Evolutionary conservation across 2,113 vertebrate species (phyloP).

Genomic region (Pipra filicauda): DNA sequence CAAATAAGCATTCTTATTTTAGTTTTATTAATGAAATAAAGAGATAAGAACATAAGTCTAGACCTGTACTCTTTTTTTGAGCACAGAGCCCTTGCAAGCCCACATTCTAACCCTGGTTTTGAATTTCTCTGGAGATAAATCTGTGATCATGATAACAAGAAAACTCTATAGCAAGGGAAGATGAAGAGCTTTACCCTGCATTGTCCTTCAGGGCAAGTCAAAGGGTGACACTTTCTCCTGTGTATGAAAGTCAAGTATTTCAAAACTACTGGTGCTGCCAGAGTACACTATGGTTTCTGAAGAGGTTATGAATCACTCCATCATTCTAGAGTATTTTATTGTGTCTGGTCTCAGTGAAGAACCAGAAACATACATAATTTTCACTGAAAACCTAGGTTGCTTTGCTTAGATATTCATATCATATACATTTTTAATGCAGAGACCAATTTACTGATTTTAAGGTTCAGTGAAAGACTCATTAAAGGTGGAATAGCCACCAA

Average conservation of each 20-base stretch:
- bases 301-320: neutral
- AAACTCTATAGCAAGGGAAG: neutral
- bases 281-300: neutral
- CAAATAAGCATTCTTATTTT: neutral
- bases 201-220: neutral
- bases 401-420: neutral
- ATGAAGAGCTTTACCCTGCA: neutral
- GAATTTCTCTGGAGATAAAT: neutral
- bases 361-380: neutral
- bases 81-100: neutral
- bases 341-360: neutral
- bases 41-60: neutral
- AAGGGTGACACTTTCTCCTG: neutral
- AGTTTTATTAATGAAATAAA: neutral
- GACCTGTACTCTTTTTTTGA: neutral
- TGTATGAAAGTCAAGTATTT: neutral
- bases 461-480: neutral
- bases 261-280: neutral
- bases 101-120: neutral
- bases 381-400: neutral
- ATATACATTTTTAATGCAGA: neutral
- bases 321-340: neutral
- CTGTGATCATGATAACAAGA: neutral
- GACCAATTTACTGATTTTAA: neutral
- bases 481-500: neutral